Evolutionary conservation across 2,113 vertebrate genomes (phyloP).

Genomic region (Phasianus colchicus): DNA sequence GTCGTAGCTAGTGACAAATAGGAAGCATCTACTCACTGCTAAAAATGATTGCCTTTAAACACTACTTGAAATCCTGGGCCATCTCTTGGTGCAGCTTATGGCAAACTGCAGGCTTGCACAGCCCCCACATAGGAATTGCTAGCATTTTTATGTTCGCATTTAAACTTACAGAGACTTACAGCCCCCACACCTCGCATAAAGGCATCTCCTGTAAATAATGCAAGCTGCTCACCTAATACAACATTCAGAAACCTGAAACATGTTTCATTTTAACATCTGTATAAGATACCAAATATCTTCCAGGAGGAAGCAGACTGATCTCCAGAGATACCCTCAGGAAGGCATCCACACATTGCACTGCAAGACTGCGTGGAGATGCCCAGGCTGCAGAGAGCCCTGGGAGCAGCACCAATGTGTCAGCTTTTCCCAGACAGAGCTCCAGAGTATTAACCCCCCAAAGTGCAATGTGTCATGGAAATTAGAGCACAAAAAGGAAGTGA

Average conservation of each 20-base stretch:
- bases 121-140: neutral
- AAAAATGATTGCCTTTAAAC: neutral
- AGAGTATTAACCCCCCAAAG: neutral
- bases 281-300: neutral
- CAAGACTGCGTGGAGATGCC: fast-evolving
- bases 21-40: neutral
- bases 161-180: neutral
- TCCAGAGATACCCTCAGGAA: neutral
- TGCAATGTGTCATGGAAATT: fast-evolving
- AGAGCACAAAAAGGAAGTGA: neutral
- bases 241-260: neutral
- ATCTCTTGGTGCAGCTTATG: neutral
- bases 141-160: neutral
- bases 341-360: neutral
- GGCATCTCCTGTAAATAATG: neutral
- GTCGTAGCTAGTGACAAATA: conserved; percentile 9
- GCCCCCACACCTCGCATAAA: neutral
- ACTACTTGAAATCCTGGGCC: neutral
- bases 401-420: neutral
- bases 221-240: neutral
- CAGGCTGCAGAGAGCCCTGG: neutral
- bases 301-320: neutral
- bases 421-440: neutral
- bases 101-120: neutral
- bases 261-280: neutral